phyloP scores from a whole-genome alignment of 2,797 vertebrate genomes.

The Petrocephalus sullivani region DNA sequence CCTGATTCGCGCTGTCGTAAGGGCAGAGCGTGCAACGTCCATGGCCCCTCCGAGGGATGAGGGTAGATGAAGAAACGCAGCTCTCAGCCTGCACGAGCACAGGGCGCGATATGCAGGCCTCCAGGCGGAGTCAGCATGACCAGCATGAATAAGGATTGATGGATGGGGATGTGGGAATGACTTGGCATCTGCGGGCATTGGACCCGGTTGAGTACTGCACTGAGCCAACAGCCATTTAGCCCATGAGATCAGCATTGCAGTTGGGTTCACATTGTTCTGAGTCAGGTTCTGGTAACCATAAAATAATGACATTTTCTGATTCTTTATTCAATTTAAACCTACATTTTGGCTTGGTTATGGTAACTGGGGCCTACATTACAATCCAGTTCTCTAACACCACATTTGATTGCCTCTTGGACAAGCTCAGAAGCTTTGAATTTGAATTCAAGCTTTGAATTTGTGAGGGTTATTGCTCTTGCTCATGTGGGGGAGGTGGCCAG shows the following conservation, averaged over 20 bases:
- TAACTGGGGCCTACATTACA: background rate
- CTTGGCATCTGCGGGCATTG: background rate
- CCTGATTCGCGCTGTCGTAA: constrained; percentile 6
- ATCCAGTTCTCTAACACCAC: background rate
- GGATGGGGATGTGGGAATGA: constrained; percentile 12
- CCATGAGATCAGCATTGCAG: background rate
- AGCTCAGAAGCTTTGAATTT: constrained; percentile 5
- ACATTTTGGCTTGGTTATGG: background rate
- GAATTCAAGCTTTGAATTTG: background rate
- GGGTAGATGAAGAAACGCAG: background rate
- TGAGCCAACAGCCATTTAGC: background rate
- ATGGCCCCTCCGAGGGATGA: constrained; percentile 22
- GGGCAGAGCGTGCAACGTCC: constrained; percentile 21
- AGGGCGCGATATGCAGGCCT: background rate
- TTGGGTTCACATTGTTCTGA: background rate
- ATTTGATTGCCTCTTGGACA: constrained; percentile 32
- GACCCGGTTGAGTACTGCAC: constrained; percentile 15
- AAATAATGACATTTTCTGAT: background rate
- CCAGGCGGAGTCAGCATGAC: background rate
- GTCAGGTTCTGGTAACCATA: background rate
- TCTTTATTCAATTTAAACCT: background rate
- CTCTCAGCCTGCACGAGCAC: constrained; percentile 36
- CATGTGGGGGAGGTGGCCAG: constrained; percentile 27
- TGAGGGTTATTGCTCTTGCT: constrained; percentile 12
- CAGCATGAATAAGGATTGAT: background rate